A percentile compares a stretch with the other conserved stretches of the same genome.
Conservation (phyloP, 2,797 vertebrate species). For the Enteromius treurensis region DNA sequence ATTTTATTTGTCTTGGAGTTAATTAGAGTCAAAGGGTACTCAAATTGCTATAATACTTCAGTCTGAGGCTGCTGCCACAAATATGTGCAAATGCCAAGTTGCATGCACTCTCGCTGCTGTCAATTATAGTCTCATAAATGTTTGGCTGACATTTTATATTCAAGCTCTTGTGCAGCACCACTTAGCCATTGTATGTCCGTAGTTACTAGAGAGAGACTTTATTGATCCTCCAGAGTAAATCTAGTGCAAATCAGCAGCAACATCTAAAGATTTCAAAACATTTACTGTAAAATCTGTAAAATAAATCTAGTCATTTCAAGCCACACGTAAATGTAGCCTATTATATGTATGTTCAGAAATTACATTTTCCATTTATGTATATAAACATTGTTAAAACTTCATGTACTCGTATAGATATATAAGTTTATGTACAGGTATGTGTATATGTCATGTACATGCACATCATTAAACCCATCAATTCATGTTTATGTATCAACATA, state of each 20-base stretch:
- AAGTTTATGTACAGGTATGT: not conserved
- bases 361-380: not conserved
- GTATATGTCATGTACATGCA: not conserved
- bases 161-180: constrained; percentile 2
- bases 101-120: constrained; percentile 31
- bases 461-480: not conserved
- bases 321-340: not conserved
- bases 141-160: constrained; percentile 47
- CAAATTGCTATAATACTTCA: constrained; percentile 34
- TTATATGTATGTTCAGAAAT: not conserved
- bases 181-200: constrained; percentile 14
- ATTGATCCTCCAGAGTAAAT: constrained; percentile 18
- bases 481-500: not conserved
- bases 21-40: constrained; percentile 30
- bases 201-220: constrained; percentile 14
- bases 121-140: constrained; percentile 44
- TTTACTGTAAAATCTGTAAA: not conserved
- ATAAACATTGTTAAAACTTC: not conserved
- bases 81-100: constrained; percentile 42
- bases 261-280: not conserved
- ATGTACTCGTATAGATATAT: not conserved
- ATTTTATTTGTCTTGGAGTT: constrained; percentile 28
- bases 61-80: constrained; percentile 23
- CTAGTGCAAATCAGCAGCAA: constrained; percentile 1
- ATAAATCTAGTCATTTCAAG: not conserved